Base-by-base conservation (phyloP, 2,888 invertebrate species). In the Ornithoptera priamus region DNA sequence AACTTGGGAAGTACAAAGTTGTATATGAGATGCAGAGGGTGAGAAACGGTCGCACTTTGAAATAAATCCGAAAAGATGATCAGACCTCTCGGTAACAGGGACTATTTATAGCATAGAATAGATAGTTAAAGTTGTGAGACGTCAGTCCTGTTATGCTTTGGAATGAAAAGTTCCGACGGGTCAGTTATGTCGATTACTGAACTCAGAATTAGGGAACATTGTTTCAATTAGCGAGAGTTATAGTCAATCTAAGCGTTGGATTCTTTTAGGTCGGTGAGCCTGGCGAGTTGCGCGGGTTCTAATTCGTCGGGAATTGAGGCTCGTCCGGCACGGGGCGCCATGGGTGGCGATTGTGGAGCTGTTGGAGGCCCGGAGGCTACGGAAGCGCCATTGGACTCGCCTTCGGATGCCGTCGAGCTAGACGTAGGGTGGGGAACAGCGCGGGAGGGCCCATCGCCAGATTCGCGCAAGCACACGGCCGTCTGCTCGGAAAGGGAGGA, bases 221-320 rank as follows among this genome's bases (percentile, higher is more conserved):
- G 57, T 65, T 61, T 65, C 65, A 68, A 62, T 67, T 67, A 39
- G 67, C 65, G 36, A 15, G 69, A 46, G 12, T 46, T 64, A 65
- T 59, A 68, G 72, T 73, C 76, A 76, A 77, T 74, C 89, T 96
- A 97, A 93, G 97, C 97, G 89, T 97, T 97, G 72, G 97, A 97
- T 89, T 97, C 97, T 87, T 97, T 97, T 71, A 97, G 94, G 85
- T 97, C 96, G 83, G 97, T 97, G 78, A 97, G 94, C 84, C 97
- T 95, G 72, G 97, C 97, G 79, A 97, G 93, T 85, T 97, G 97
- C 82, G 97, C 97, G 42, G 97, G 97, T 80, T 97, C 97, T 73
- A 97, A 93, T 86, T 97, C 97, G 88, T 97, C 97, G 57, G 97
- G 97, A 84, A 97, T 96, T 79, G 96, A 96, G 72, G 96, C 96